phyloP scores from a whole-genome alignment of 2,888 invertebrate genomes.

The Amblyjoppa proteus region DNA sequence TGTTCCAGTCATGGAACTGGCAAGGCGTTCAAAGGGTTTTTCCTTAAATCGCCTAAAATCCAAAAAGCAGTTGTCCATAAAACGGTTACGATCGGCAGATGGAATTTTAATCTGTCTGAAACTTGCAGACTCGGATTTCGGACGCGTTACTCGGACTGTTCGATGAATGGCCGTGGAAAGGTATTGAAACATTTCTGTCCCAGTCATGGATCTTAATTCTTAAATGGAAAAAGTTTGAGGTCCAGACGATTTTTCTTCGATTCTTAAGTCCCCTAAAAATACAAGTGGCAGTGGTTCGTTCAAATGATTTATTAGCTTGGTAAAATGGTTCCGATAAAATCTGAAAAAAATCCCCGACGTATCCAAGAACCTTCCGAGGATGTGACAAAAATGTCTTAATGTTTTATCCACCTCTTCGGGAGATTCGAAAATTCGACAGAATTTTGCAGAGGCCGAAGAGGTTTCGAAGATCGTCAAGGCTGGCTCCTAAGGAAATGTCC shows the following conservation, averaged over 20 bases:
- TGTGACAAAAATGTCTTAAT: not conserved
- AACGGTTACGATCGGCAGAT: too few relatives aligned
- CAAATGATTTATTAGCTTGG: not conserved
- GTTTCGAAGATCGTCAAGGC: not conserved
- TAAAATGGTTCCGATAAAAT: not conserved
- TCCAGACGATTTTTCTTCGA: too few relatives aligned
- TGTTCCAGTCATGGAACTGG: not conserved
- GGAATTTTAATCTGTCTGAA: too few relatives aligned
- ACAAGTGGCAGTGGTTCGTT: not conserved
- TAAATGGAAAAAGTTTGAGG: too few relatives aligned
- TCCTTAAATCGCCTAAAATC: too few relatives aligned
- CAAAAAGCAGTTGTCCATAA: too few relatives aligned
- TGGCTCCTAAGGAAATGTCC: too few relatives aligned
- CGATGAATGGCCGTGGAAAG: too few relatives aligned
- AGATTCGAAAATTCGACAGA: not conserved
- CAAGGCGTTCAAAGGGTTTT: not conserved
- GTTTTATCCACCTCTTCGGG: not conserved
- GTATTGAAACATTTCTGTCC: too few relatives aligned
- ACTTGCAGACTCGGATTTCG: too few relatives aligned
- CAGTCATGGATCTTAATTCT: too few relatives aligned
- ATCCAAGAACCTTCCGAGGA: not conserved
- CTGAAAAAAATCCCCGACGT: not conserved
- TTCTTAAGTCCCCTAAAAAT: not conserved
- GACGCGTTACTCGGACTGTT: too few relatives aligned
- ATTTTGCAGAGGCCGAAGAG: not conserved